Evolutionary conservation across 2,888 invertebrate species (phyloP), one percentile per base, ranked within the genome.

Genomic region (Notodonta ziczac): DNA sequence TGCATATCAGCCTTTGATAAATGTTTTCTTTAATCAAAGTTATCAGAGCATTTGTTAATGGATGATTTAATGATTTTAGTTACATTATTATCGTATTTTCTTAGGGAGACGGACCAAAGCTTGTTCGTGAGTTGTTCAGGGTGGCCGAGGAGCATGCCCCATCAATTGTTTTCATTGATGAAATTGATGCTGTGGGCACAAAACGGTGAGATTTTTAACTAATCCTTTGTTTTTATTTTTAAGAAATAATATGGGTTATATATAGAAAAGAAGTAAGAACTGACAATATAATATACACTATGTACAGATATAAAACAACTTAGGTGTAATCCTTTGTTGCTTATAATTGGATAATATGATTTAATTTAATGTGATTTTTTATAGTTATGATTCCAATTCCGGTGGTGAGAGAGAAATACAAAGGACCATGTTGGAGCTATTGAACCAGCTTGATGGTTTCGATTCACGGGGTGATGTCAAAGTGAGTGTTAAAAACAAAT

Each of bases 71-170:
- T 35, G 7, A 35, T 35, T 35, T 35, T 35, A 0, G 35, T 35
- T 5, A 35, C 7, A 7, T 35, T 6, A 7, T 35, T 35, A 35
- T 46, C n/a, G 42, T 46, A n/a, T 54, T 39, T 35, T 60, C 55
- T 65, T 40, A 97, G 96, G 99, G 99, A 68, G 99, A 99, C 93
- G 99, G 99, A 0, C 99, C 99, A 0, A 99, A 99, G 92, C 94
- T 99, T 66, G 99, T 99, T 1, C 95, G 99, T 61, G 99, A 99
- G 86, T 91, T 99, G 65, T 99, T 99, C 91, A 95, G 99, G 77
- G 99, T 99, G n/a, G 99, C 99, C 0, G 99, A 99, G 86, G 99
- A 99, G 85, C 99, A 99, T 94, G 99, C 99, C 0, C 99, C 99
- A 0, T 99, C 99, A 1, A 99, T 99, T 89, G 99, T 99, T 12